Evolutionary conservation across 1,140 invertebrate species (phyloP), one percentile per base, ranked within the genome.

Genomic region (Trachymyrmex septentrionalis): DNA sequence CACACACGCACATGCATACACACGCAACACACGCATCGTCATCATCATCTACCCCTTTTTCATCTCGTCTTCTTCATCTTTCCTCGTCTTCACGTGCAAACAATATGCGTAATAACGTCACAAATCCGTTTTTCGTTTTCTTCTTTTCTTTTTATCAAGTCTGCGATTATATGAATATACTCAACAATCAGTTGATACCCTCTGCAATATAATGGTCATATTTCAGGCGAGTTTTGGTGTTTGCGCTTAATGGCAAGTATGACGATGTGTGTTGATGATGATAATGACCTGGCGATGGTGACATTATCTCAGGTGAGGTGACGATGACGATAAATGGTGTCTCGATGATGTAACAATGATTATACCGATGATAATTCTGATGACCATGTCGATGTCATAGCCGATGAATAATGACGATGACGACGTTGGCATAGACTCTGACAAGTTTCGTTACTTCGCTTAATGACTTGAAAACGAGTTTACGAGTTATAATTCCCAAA

Each of bases 401-500:
- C 50, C 61, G 84, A 87, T 85, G 85, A 86, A 63, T 73, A 76
- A 88, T 88, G 88, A 89, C 64, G 80, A 87, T 87, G 91, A 91
- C 87, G 88, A 93, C 86, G 91, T 92, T 88, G 89, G 89, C 88
- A 92, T 92, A 91, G 86, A 92, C 87, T 93, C 88, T 91, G 90
- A 91, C 88, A 88, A 93, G 88, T 92, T 92, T 66, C 80, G 88
- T 93, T 91, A 90, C 86, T 92, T 90, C 91, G 91, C 88, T 90
- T 88, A 93, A 93, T 92, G 93, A 93, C 87, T 92, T 92, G 91
- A 94, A 92, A 94, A 94, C 93, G 93, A 94, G 91, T 93, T 93
- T 90, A 94, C 92, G 93, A 94, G 91, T 93, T 93, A 91, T 92
- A 92, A 94, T 93, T 94, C 92, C 80, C 80, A 92, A 95, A 94